Evolutionary conservation across 2,113 vertebrate genomes (phyloP), one percentile per base, ranked within the genome.

Genomic region (Tor tambroides): DNA sequence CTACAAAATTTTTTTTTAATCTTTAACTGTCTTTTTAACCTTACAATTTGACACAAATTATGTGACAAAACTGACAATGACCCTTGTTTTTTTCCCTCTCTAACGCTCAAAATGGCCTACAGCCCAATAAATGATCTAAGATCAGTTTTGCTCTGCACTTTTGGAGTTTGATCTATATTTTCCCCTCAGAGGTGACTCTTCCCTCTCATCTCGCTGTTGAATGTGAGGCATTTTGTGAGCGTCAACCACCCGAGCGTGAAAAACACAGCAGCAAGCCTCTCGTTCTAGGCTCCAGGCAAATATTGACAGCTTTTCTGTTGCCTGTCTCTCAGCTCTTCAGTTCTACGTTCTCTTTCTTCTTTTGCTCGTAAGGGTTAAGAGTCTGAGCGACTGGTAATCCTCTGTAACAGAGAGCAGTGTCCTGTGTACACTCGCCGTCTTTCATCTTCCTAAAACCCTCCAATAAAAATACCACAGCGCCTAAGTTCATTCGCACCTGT

Each of bases 401-500:
- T 85, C 92, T 92, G 93, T 93, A 94, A 77, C 77, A 46, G 49
- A 85, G 15, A 85, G 43, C 72, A n/a, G 69, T 26, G 19, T 32
- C 5, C 63, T 32, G 81, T 26, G 21, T 51, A 84, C 91, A 89
- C 90, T 91, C 86, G 21, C 80, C 84, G 93, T 89, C 92, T 92
- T 93, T 92, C 91, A 93, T 92, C 89, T 89, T 6, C 9, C 91
- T 92, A 91, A 92, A 65, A 81, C 89, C 35, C 88, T 91, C 88
- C 83, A 90, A 94, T 94, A 30, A 95, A 95, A 95, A 95, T 93
- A 95, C 95, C 94, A 95, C 91, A 75, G 93, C 89, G 92, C 88
- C 91, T 78, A 77, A 92, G 67, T 93, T 94, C 93, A 81, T 83
- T 90, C 92, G 95, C 96, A 98, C 96, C 97, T 99, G 97, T 95